These are phyloP conservation scores for Drosophila leonis DNA, from an alignment of 2,888 invertebrate species.

Conservation along the genomic window DNA sequence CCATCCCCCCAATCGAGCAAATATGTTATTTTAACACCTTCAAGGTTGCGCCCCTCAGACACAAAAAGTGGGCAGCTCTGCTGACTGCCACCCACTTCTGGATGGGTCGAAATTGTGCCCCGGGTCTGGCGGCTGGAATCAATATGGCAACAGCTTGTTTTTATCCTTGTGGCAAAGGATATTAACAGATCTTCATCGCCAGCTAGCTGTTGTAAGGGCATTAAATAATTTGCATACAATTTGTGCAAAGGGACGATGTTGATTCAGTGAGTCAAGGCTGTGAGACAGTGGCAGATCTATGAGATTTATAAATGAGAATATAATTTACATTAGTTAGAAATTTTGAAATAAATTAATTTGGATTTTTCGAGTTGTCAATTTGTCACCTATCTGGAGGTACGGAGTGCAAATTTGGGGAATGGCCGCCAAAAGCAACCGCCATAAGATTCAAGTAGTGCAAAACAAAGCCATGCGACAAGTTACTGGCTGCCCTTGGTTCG, in stretches of 20 bases:
- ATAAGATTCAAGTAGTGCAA: too few relatives aligned
- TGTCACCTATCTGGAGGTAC: too few relatives aligned
- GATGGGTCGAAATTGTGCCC: constrained; percentile 9
- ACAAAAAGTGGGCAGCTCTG: constrained; percentile 15
- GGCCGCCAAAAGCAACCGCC: too few relatives aligned
- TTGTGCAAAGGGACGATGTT: not conserved
- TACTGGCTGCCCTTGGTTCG: too few relatives aligned
- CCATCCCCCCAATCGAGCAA: constrained; percentile 21
- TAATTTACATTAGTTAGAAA: not conserved
- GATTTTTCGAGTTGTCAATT: not conserved
- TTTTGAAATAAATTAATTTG: not conserved
- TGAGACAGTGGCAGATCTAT: not conserved
- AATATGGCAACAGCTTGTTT: constrained; percentile 58
- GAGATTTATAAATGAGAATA: not conserved
- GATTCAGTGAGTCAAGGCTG: constrained; percentile 12
- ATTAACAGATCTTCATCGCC: constrained; percentile 33
- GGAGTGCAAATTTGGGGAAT: too few relatives aligned
- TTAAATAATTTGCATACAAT: constrained; percentile 20
- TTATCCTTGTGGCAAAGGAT: constrained; percentile 41
- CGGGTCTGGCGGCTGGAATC: constrained; percentile 36
- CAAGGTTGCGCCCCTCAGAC: constrained; percentile 70
- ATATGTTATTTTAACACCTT: constrained; percentile 81
- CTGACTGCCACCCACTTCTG: not conserved
- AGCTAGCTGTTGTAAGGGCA: constrained; percentile 6
- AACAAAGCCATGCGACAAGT: too few relatives aligned